Base-by-base conservation (phyloP, 2,888 invertebrate genomes). In the Loripinus fragilis region DNA sequence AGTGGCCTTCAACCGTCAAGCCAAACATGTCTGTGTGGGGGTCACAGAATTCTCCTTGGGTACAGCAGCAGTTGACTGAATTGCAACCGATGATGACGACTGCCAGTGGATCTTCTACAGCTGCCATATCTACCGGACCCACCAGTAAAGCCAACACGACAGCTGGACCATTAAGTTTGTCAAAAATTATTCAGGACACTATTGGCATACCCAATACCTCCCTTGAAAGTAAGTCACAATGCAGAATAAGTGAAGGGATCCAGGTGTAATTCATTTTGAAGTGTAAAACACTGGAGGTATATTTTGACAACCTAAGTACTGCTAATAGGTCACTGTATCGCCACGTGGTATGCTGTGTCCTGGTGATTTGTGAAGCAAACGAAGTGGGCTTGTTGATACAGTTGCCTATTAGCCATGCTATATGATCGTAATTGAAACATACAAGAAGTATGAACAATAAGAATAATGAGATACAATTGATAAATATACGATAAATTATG, bases 31-130 rank as follows among this genome's bases (percentile, higher is more conserved):
- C 65, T 74, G 69, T 48, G 8, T 48, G 48, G 48, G 48, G 12
- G 12, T 71, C 76, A 50, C 69, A 69, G 66, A 73, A 67, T 64
- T 60, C 73, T 2, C 25, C 38, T 17, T 73, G 50, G 73, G 33
- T 77, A 10, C 77, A 73, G 68, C 38, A 17, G 3, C 77, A 77
- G 41, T 35, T 65, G 73, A 60, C 67, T 20, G 52, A 65, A 65
- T 28, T 66, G 45, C 71, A 71, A 64, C 71, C 30, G 52, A 66
- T 71, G 67, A 75, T 45, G 65, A n/a, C 69, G 64, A 35, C 64
- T 52, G 55, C 10, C 52, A 41, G 41, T 33, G 52, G 76, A 8
- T 60, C 55, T 41, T 48, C 52, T 42, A 15, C 68, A 50, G 52
- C 68, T 55, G 30, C 30, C 68, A 25, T 71, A 50, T 65, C 45